phyloP scores from a whole-genome alignment of 2,113 vertebrate genomes.

The Dolichallabes microphthalmus region DNA sequence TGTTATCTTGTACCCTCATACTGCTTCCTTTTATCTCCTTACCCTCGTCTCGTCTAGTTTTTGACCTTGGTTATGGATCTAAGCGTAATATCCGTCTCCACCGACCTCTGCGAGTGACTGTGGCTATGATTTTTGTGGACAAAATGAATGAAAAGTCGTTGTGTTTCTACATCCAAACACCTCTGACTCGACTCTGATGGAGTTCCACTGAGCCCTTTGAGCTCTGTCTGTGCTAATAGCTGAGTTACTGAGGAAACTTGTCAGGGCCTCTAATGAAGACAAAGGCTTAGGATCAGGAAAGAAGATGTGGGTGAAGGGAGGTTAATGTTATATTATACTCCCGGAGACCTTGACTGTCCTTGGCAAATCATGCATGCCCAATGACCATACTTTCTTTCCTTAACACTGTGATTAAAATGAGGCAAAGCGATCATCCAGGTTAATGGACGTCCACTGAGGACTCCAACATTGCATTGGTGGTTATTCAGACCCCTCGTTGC shows the following conservation, averaged over 20 bases:
- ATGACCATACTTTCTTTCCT: slow-evolving; percentile 11
- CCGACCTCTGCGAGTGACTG: neutral
- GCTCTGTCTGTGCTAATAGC: slow-evolving; percentile 51
- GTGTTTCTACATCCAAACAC: neutral
- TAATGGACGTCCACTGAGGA: neutral
- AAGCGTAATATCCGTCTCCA: neutral
- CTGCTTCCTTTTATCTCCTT: slow-evolving; percentile 2
- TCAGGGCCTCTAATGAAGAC: slow-evolving; percentile 68
- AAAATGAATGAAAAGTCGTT: neutral
- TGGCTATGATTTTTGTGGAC: neutral
- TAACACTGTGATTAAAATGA: neutral
- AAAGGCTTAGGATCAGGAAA: slow-evolving; percentile 56
- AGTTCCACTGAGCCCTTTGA: slow-evolving; percentile 7
- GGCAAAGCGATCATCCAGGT: slow-evolving; percentile 24
- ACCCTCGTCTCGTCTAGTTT: neutral
- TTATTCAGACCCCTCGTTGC: too few species aligned
- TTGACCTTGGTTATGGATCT: neutral
- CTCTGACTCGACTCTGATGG: slow-evolving; percentile 8
- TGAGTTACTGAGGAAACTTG: slow-evolving; percentile 56
- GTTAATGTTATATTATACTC: slow-evolving; percentile 61
- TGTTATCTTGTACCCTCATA: slow-evolving; percentile 1
- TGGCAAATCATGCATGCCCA: slow-evolving; percentile 55
- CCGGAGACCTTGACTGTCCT: slow-evolving; percentile 63
- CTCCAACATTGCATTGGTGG: too few species aligned
- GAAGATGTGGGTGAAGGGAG: slow-evolving; percentile 54